Conservation (phyloP, 2,888 invertebrate genomes). For the Pristionchus arcanus region DNA sequence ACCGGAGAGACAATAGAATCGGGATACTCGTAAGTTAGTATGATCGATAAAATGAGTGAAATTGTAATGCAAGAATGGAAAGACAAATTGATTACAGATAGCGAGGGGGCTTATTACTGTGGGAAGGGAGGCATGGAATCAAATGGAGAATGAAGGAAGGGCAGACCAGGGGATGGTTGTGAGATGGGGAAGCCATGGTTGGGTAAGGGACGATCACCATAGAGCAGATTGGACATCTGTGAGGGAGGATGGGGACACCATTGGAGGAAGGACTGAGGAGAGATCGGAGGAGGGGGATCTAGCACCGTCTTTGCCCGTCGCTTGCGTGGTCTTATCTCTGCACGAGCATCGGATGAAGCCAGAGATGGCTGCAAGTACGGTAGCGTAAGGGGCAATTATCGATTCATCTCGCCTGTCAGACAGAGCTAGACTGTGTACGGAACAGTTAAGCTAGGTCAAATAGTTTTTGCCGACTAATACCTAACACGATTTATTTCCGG, state of each 20-base stretch:
- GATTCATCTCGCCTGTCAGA: background rate
- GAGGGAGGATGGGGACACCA: background rate
- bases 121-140: background rate
- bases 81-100: background rate
- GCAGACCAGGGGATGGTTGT: background rate
- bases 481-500: too few species aligned
- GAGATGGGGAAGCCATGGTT: background rate
- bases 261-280: background rate
- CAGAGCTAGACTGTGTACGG: background rate
- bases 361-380: too few species aligned
- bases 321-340: too few species aligned
- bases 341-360: too few species aligned
- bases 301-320: too few species aligned
- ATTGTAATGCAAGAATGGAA: background rate
- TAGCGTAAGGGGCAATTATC: too few species aligned
- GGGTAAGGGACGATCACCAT: background rate
- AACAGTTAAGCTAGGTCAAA: too few species aligned
- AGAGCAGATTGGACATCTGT: background rate
- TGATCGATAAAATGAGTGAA: background rate
- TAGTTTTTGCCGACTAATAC: too few species aligned
- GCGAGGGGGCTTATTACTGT: background rate
- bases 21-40: background rate
- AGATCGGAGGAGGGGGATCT: background rate
- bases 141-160: background rate
- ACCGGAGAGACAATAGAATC: constrained; percentile 6